These are phyloP conservation scores for Anastatus disparis DNA, from an alignment of 1,140 invertebrate genomes.

Conservation along the genomic window DNA sequence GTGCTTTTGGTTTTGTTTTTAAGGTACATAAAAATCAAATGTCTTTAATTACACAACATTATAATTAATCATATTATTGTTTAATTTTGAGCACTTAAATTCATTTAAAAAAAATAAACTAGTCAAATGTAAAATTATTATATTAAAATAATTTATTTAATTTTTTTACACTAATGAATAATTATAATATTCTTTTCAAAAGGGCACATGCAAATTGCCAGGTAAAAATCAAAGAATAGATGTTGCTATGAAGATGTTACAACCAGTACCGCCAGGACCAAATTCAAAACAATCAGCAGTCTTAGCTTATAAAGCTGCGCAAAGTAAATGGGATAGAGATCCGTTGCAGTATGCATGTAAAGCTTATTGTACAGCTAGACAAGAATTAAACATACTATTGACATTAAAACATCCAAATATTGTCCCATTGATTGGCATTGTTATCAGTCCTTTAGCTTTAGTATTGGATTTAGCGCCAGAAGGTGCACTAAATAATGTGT, in stretches of 20 bases:
- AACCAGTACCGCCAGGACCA: constrained; percentile 89
- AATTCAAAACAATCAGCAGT: constrained; percentile 78
- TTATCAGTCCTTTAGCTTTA: constrained; percentile 88
- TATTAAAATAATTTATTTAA: too few species aligned
- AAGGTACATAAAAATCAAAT: constrained; percentile 56
- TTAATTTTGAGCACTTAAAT: too few species aligned
- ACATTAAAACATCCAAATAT: constrained; percentile 90
- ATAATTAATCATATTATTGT: too few species aligned
- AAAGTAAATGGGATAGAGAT: constrained; percentile 91
- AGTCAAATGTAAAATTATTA: too few species aligned
- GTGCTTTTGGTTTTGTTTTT: constrained; percentile 98
- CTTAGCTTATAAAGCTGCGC: constrained; percentile 85
- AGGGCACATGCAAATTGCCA: constrained; percentile 76
- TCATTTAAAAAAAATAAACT: too few species aligned
- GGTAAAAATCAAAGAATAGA: constrained; percentile 71
- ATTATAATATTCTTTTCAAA: not conserved
- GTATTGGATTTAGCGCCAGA: constrained; percentile 91
- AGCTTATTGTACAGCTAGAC: constrained; percentile 93
- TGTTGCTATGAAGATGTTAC: constrained; percentile 96
- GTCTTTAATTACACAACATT: not conserved
- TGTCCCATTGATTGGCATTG: constrained; percentile 90
- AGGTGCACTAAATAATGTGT: constrained; percentile 85
- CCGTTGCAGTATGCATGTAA: constrained; percentile 91
- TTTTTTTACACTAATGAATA: too few species aligned
- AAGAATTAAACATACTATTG: constrained; percentile 91